Percentiles rank a stretch among this genome's conserved stretches.
Conservation (phyloP, 2,797 vertebrate genomes). For the Phalloptychus januarius region DNA sequence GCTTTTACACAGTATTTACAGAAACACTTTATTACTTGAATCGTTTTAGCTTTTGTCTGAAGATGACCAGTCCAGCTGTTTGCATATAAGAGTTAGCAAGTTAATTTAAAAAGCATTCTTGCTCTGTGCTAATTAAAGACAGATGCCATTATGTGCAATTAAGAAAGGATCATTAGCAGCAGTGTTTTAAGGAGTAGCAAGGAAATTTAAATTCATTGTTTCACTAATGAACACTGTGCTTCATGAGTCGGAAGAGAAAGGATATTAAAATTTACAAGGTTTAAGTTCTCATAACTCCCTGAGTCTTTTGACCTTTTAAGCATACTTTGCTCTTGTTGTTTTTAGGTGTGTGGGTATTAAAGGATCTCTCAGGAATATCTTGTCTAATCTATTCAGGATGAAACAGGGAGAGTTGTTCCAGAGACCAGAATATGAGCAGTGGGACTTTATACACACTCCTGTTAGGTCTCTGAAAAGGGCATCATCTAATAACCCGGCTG, state of each 20-base stretch:
- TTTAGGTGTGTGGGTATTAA: constrained; percentile 63
- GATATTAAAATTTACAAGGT: constrained; percentile 59
- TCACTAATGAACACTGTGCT: constrained; percentile 22
- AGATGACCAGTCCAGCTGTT: neutral
- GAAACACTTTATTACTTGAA: neutral
- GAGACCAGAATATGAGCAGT: constrained; percentile 57
- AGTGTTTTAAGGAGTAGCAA: constrained; percentile 9
- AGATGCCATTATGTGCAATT: neutral
- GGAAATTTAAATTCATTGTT: constrained; percentile 11
- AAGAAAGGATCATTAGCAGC: neutral
- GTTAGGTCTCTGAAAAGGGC: constrained; percentile 58
- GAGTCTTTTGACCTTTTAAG: constrained; percentile 68
- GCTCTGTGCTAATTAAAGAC: constrained; percentile 11
- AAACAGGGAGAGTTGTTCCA: constrained; percentile 36
- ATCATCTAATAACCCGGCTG: constrained; percentile 59
- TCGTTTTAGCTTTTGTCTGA: neutral
- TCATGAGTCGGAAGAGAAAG: constrained; percentile 47
- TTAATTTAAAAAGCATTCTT: constrained; percentile 9
- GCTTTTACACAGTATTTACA: neutral
- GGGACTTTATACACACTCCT: constrained; percentile 40
- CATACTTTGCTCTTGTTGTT: constrained; percentile 46
- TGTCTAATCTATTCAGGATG: constrained; percentile 63
- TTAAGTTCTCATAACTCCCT: constrained; percentile 52
- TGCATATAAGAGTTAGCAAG: neutral
- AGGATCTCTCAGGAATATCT: constrained; percentile 56